These are phyloP conservation scores for Anoplophora glabripennis DNA, from an alignment of 1,140 invertebrate species.

Conservation along the genomic window DNA sequence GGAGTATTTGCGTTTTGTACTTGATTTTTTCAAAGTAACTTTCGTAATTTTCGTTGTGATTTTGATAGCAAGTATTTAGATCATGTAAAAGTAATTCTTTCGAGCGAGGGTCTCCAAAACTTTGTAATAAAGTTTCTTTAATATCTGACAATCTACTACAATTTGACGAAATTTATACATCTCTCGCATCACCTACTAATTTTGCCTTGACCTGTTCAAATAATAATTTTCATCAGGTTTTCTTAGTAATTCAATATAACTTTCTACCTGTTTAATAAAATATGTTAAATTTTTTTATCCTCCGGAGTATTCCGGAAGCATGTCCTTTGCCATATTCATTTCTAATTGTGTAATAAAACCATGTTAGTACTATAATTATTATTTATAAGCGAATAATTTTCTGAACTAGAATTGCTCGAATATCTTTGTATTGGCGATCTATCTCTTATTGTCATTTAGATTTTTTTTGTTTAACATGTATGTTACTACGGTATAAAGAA, in stretches of 20 bases:
- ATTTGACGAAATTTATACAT: constrained; percentile 8
- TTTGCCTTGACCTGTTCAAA: constrained; percentile 14
- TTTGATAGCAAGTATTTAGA: constrained; percentile 12
- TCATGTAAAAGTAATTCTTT: constrained; percentile 11
- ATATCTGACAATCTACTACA: constrained; percentile 8
- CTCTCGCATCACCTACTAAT: constrained; percentile 8
- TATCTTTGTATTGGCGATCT: too few species aligned
- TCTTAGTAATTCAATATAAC: constrained; percentile 7
- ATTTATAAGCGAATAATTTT: too few species aligned
- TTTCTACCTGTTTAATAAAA: constrained; percentile 11
- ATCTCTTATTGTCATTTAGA: too few species aligned
- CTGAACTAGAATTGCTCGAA: too few species aligned
- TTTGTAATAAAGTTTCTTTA: constrained; percentile 4
- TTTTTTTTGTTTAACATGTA: too few species aligned
- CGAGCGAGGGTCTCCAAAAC: constrained; percentile 10
- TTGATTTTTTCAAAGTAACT: constrained; percentile 3
- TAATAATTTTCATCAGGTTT: constrained; percentile 13
- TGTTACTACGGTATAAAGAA: too few species aligned
- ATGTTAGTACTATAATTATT: too few species aligned
- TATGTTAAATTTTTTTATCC: constrained; percentile 17
- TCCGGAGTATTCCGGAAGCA: constrained; percentile 13
- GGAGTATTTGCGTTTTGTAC: not conserved
- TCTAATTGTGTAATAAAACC: too few species aligned
- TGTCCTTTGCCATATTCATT: constrained; percentile 15
- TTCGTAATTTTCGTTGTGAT: constrained; percentile 9